These are phyloP conservation scores for Phortica variegata DNA, from an alignment of 1,140 invertebrate species.

Conservation along the genomic window DNA sequence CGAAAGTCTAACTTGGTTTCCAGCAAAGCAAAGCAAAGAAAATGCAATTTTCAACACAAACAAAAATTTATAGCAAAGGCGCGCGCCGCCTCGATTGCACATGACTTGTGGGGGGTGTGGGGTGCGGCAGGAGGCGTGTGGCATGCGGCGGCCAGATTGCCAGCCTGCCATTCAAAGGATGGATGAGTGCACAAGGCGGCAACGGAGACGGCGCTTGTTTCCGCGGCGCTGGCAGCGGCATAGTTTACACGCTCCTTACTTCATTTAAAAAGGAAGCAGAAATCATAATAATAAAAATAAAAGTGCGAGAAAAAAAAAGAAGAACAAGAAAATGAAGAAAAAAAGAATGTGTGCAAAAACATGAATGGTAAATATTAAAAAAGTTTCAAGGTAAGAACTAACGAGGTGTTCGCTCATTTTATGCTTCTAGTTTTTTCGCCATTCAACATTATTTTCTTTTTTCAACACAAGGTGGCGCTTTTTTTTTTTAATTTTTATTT, in stretches of 20 bases:
- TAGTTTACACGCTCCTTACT: neutral
- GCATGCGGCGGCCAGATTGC: neutral
- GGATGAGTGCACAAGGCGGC: no score
- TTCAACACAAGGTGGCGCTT: no score
- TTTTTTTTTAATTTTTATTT: no score
- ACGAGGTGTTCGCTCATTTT: slow-evolving; percentile 50
- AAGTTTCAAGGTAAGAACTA: slow-evolving; percentile 49
- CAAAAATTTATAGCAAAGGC: slow-evolving; percentile 39
- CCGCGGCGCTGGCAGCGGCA: slow-evolving; percentile 5
- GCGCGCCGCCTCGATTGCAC: neutral
- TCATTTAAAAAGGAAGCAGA: slow-evolving; percentile 16
- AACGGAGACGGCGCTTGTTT: no score
- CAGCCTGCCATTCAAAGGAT: no score
- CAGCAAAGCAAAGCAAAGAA: slow-evolving; percentile 41
- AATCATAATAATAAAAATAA: slow-evolving; percentile 33
- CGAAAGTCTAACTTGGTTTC: no score
- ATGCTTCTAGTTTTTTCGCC: slow-evolving; percentile 4
- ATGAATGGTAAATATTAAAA: slow-evolving; percentile 55
- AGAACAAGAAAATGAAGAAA: slow-evolving; percentile 7
- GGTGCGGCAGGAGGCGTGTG: neutral
- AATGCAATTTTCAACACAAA: slow-evolving; percentile 53
- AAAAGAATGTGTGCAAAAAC: slow-evolving; percentile 40
- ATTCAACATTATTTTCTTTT: no score
- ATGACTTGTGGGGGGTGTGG: neutral
- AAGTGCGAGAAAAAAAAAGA: no score